Evolutionary conservation across 1,140 invertebrate species (phyloP).

Genomic region (Saccostrea glomerata): DNA sequence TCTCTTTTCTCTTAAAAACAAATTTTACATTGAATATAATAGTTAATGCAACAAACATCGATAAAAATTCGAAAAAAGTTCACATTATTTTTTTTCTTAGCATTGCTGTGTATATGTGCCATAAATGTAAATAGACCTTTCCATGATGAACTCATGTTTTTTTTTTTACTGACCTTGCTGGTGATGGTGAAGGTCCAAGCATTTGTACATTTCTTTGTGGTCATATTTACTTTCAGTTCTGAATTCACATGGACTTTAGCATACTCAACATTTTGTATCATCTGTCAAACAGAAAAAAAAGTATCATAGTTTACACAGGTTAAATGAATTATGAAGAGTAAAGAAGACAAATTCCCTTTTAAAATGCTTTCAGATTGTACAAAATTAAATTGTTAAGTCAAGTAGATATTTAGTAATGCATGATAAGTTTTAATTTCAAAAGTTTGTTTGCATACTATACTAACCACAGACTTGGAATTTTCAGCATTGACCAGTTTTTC

Average conservation of each 20-base stretch:
- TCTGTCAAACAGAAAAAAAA: constrained; percentile 60
- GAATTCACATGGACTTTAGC: constrained; percentile 83
- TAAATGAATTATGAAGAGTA: no score
- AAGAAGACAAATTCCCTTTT: no score
- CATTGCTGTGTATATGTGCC: no score
- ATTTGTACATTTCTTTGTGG: constrained; percentile 84
- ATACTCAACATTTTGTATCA: constrained; percentile 79
- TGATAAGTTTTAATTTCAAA: background rate
- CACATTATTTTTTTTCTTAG: no score
- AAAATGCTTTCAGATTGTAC: no score
- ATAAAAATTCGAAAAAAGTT: no score
- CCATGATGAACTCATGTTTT: background rate
- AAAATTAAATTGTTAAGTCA: no score
- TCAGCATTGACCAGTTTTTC: constrained; percentile 81
- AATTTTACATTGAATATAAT: no score
- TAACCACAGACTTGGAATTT: constrained; percentile 72
- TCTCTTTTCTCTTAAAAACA: no score
- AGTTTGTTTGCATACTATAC: constrained; percentile 36
- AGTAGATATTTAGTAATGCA: no score
- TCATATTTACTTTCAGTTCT: constrained; percentile 83
- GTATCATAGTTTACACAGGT: no score
- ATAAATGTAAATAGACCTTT: background rate
- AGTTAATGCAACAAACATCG: no score
- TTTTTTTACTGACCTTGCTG: constrained; percentile 69
- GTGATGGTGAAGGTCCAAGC: constrained; percentile 85